Conservation (phyloP, 2,797 vertebrate species). For the Coilia nasus region DNA sequence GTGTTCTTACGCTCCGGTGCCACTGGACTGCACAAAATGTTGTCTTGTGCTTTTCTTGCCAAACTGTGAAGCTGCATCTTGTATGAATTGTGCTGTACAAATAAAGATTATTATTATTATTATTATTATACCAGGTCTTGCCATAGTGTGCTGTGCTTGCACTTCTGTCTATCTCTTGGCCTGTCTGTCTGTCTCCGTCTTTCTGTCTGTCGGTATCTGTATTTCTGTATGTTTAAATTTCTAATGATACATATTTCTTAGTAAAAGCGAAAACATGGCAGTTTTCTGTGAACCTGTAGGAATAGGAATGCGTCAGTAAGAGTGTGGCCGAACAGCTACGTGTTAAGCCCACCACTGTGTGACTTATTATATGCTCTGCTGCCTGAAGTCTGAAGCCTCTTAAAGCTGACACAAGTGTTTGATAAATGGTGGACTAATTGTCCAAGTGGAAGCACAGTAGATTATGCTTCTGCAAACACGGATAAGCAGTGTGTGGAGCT, state of each 20-base stretch:
- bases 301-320: not conserved
- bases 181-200: too few species aligned
- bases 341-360: not conserved
- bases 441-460: not conserved
- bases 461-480: not conserved
- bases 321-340: not conserved
- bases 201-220: too few species aligned
- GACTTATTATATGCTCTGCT: not conserved
- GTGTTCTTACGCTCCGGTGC: too few species aligned
- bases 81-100: too few species aligned
- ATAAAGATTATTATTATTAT: too few species aligned
- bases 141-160: too few species aligned
- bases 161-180: too few species aligned
- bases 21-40: too few species aligned
- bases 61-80: too few species aligned
- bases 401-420: not conserved
- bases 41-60: too few species aligned
- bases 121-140: too few species aligned
- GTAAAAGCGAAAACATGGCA: not conserved
- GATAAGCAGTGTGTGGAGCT: not conserved
- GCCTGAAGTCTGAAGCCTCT: not conserved
- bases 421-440: not conserved
- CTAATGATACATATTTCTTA: not conserved
- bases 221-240: not conserved
- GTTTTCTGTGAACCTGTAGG: not conserved